Evolutionary conservation across 2,797 vertebrate species (phyloP), one percentile per base, ranked within the genome.

Genomic region (Hydrophis major): DNA sequence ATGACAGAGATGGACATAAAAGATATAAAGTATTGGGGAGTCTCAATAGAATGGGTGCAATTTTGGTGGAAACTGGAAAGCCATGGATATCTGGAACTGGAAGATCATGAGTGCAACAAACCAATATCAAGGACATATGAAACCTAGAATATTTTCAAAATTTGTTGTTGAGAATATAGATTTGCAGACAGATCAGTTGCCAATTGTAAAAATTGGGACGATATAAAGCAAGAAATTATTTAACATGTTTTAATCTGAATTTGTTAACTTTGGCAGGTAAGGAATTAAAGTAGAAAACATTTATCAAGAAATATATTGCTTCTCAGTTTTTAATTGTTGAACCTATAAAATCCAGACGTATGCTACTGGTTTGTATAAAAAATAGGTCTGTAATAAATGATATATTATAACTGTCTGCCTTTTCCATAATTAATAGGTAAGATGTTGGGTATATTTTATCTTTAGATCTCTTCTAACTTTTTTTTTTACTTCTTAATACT

Each of bases 351-450:
- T 66, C 56, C n/a, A 42, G 66, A 28, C 86, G 57, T 90, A 66
- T 25, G 20, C 4, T 22, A 37, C 14, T 55, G 3, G 13, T 0
- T 25, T 55, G 42, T 32, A 14, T 16, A 50, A 16, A 37, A 63
- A 78, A 90, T 4, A 74, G 0, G 66, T 90, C 5, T 89, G 6
- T 90, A 18, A 60, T 93, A 6, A 86, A 61, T 88, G 86, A 0
- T 91, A 32, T 95, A 20, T 86, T 94, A 86, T 89, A 50, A 8
- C 5, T 86, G 32, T 83, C 18, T 42, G 10, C 18, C 88, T 94
- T 14, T 69, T 20, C 42, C 5, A 1, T 88, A 95, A 92, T 89
- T n/a, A 92, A 28, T 14, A 63, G 87, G 89, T 91, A 66, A 90
- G 5, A 90, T 13, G 6, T 92, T 95, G 59, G 47, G 18, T 60